These are phyloP conservation scores for Aphidius colemani DNA, from an alignment of 2,888 invertebrate genomes.

Conservation along the genomic window DNA sequence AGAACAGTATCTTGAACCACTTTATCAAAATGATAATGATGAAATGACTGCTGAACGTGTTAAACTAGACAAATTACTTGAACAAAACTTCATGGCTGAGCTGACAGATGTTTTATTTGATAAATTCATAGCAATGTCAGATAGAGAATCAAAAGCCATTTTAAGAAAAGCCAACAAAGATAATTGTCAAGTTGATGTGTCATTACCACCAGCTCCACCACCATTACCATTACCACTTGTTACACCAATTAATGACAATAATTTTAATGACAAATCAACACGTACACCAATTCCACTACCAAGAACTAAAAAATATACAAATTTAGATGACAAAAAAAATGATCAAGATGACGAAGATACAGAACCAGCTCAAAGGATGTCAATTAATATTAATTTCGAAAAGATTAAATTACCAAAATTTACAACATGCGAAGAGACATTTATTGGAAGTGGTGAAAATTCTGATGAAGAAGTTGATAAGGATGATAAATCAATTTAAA, in stretches of 20 bases:
- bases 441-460: conserved; percentile 55
- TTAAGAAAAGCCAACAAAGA: conserved; percentile 38
- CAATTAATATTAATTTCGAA: conserved; percentile 31
- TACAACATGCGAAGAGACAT: conserved; percentile 47
- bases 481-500: too few species aligned
- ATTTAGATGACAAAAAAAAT: background rate
- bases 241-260: background rate
- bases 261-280: background rate
- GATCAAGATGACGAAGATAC: conserved; percentile 19
- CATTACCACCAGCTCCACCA: conserved; percentile 36
- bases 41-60: conserved; percentile 34
- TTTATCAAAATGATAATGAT: conserved; percentile 43
- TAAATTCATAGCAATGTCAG: conserved; percentile 51
- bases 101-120: conserved; percentile 54
- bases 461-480: conserved; percentile 47
- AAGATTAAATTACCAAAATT: conserved; percentile 38
- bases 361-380: conserved; percentile 30
- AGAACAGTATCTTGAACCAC: conserved; percentile 50
- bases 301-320: background rate
- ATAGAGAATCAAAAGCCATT: conserved; percentile 53
- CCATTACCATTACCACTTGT: conserved; percentile 34
- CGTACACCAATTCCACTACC: conserved; percentile 14
- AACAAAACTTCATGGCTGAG: conserved; percentile 54
- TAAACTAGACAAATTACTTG: conserved; percentile 48
- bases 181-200: conserved; percentile 14